Evolutionary conservation across 2,113 vertebrate genomes (phyloP).

Genomic region (Bujurquina vittata): DNA sequence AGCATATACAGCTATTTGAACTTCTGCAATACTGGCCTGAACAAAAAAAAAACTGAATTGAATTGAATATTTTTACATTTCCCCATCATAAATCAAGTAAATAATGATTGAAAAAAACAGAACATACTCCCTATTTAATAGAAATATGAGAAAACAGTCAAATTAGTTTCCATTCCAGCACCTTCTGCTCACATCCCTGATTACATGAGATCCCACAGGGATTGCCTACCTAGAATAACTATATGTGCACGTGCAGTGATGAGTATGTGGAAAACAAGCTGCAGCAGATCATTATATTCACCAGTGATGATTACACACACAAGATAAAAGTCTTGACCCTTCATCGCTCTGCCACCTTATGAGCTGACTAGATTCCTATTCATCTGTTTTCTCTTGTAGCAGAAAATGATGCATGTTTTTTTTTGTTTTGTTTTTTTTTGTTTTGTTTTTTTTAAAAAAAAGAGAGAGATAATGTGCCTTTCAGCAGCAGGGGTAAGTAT

Average conservation of each 20-base stretch:
- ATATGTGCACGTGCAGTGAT: neutral
- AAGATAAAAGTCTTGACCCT: constrained; percentile 12
- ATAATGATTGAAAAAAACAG: constrained; percentile 15
- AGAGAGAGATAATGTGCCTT: constrained; percentile 30
- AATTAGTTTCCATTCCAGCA: constrained; percentile 21
- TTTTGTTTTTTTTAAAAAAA: too few relatives aligned
- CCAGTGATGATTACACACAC: neutral
- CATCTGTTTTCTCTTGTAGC: neutral
- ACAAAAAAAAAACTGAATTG: too few relatives aligned
- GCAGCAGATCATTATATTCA: constrained; percentile 12
- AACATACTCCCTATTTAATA: constrained; percentile 56
- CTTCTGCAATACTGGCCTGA: too few relatives aligned
- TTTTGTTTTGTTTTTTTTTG: too few relatives aligned
- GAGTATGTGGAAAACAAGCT: neutral
- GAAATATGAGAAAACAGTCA: constrained; percentile 47
- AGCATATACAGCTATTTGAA: too few relatives aligned
- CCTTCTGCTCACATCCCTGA: constrained; percentile 51
- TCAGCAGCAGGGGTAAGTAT: constrained; percentile 43
- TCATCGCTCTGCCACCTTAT: neutral
- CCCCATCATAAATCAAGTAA: too few relatives aligned
- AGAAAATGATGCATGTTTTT: too few relatives aligned
- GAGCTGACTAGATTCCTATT: neutral
- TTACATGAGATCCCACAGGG: constrained; percentile 24
- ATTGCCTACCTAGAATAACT: neutral
- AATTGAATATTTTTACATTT: too few relatives aligned